These are phyloP conservation scores for Allophyes oxyacanthae DNA, from an alignment of 2,888 invertebrate genomes.

Conservation along the genomic window DNA sequence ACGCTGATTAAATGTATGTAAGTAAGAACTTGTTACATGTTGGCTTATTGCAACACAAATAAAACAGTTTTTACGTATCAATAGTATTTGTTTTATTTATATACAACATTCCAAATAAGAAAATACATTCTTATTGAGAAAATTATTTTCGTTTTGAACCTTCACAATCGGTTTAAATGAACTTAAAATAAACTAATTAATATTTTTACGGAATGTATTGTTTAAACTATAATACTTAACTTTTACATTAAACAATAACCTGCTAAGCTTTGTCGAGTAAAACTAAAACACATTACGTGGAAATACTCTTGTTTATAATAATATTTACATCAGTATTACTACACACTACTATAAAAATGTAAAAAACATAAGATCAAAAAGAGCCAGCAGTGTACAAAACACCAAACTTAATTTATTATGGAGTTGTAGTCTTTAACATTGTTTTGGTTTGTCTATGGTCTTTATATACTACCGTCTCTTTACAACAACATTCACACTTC, in stretches of 20 bases:
- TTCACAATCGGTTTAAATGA: conserved; percentile 40
- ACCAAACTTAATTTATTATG: conserved; percentile 43
- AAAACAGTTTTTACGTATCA: conserved; percentile 72
- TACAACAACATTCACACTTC: conserved; percentile 60
- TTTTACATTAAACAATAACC: conserved; percentile 63
- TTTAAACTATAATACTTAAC: conserved; percentile 73
- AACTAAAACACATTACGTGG: conserved; percentile 65
- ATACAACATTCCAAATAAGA: conserved; percentile 54
- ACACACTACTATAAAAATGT: conserved; percentile 61
- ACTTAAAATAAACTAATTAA: conserved; percentile 50
- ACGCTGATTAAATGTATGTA: conserved; percentile 67
- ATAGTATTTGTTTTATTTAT: conserved; percentile 60
- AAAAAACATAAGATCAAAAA: conserved; percentile 61
- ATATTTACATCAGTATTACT: conserved; percentile 71
- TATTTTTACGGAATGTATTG: conserved; percentile 79
- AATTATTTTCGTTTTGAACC: conserved; percentile 53
- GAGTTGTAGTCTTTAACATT: conserved; percentile 33
- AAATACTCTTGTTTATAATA: conserved; percentile 66
- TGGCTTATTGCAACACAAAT: conserved; percentile 64
- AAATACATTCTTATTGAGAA: conserved; percentile 56
- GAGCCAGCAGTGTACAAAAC: conserved; percentile 61
- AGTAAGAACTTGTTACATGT: conserved; percentile 72
- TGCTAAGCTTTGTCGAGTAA: conserved; percentile 62
- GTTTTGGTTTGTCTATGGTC: conserved; percentile 47
- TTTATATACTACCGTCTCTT: conserved; percentile 59